Percentiles rank a stretch among this genome's conserved stretches.
These are phyloP conservation scores for Epizoanthus rinbou DNA, from an alignment of 92 coral and sea anemone species.

Conservation along the genomic window DNA sequence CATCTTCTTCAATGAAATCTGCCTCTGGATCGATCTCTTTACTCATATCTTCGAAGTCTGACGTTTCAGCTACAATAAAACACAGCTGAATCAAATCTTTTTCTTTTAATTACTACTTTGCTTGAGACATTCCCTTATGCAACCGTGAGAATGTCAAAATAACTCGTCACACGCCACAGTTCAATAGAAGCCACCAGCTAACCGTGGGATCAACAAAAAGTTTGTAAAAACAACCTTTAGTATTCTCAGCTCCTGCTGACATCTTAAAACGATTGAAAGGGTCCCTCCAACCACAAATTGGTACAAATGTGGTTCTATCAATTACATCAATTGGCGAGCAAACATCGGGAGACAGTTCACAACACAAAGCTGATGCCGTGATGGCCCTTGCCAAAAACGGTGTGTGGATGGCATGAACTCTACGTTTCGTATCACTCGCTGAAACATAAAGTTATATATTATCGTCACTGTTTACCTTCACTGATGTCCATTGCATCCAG, in stretches of 20 bases:
- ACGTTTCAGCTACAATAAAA: slow-evolving; percentile 35
- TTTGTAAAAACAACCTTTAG: background rate
- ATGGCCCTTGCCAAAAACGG: slow-evolving; percentile 39
- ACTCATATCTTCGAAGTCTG: slow-evolving; percentile 34
- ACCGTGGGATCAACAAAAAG: background rate
- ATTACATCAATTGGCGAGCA: slow-evolving; percentile 8
- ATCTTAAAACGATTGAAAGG: slow-evolving; percentile 11
- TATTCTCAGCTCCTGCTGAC: slow-evolving; percentile 29
- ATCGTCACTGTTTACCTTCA: slow-evolving; percentile 32
- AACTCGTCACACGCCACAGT: slow-evolving; percentile 31
- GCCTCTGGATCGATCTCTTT: slow-evolving; percentile 42
- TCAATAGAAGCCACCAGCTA: slow-evolving; percentile 12
- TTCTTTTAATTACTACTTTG: background rate
- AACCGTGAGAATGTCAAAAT: background rate
- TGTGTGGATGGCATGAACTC: background rate
- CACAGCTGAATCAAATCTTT: slow-evolving; percentile 24
- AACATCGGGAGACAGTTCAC: slow-evolving; percentile 31
- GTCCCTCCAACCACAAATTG: slow-evolving; percentile 33
- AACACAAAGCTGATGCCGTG: slow-evolving; percentile 43
- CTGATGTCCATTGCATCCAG: slow-evolving; percentile 21
- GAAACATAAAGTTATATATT: slow-evolving; percentile 10
- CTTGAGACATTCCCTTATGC: background rate
- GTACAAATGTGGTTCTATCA: slow-evolving; percentile 16
- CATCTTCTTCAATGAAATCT: slow-evolving; percentile 65
- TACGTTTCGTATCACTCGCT: slow-evolving; percentile 11